phyloP scores from a whole-genome alignment of 2,888 invertebrate genomes.

The Eueremaeus valkanovi region DNA sequence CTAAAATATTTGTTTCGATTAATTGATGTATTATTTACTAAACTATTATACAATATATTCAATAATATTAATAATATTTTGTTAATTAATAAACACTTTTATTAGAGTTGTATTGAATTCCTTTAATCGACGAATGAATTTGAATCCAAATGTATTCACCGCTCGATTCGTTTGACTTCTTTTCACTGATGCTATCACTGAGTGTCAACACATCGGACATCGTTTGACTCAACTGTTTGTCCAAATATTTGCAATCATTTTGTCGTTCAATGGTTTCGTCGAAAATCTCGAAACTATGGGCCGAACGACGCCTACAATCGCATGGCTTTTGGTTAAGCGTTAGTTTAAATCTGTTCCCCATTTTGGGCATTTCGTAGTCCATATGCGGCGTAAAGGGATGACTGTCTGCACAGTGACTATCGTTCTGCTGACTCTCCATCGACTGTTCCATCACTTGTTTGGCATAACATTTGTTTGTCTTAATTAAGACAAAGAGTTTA shows the following conservation, averaged over 20 bases:
- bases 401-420: no score
- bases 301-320: not conserved
- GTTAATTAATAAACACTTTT: not conserved
- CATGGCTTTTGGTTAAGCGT: not conserved
- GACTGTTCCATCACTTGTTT: constrained; percentile 11
- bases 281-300: not conserved
- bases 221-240: constrained; percentile 9
- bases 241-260: not conserved
- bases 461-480: not conserved
- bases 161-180: not conserved
- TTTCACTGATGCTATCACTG: not conserved
- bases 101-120: not conserved
- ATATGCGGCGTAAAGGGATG: not conserved
- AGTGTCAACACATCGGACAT: not conserved
- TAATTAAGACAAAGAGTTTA: constrained; percentile 6
- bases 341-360: constrained; percentile 15
- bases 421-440: not conserved
- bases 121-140: constrained; percentile 14
- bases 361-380: constrained; percentile 2
- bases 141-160: constrained; percentile 23
- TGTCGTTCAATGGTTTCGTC: not conserved
- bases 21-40: no score
- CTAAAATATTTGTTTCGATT: no score
- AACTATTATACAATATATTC: no score
- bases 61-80: no score